Base-by-base conservation (phyloP, 1,140 invertebrate species). In the Drosophila mayri region DNA sequence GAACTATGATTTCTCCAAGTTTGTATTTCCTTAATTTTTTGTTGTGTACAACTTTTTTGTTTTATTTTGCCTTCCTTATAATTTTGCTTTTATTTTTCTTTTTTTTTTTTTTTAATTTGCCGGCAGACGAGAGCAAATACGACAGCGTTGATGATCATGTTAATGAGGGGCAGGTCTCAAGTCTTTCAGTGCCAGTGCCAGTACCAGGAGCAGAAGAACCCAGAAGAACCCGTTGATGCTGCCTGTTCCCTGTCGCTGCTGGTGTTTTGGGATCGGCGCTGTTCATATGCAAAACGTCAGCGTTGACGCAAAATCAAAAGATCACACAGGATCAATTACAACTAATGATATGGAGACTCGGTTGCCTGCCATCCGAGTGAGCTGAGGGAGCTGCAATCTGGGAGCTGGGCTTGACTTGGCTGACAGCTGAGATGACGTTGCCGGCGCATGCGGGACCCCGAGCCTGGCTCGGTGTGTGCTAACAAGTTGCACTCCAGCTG, bases 281-380 rank as follows among this genome's bases (percentile, higher is more conserved):
- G 44, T 44, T 40, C 65, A 55, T 81, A 80, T 80, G 78, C 77
- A 86, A 87, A 83, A 61, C 68, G 65, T 80, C 80, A 88, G 85
- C 76, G 84, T 88, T 87, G 84, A 87, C 84, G 84, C 84, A 87
- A 87, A 87, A 87, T 87, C 84, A 88, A 88, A 88, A 88, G 84
- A 88, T 88, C 84, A 90, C 85, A 88, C 84, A 90, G 85, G 85
- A 90, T 90, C 85, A 90, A 90, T 90, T 90, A 90, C 85, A 90
- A 90, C 85, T 90, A 90, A 90, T 90, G 85, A 90, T 90, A 90
- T 90, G 81, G 84, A 80, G 67, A 79, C 66, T 47, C 54, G 32
- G 37, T 20, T 66, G 65, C 44, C 60, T 50, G 44, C 20, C 20
- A 25, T 10, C 44, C 28, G n/a, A 40, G 37, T 8, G 14, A 30